These are phyloP conservation scores for Mustela nigripes DNA, from an alignment of 2,113 vertebrate species.

Conservation along the genomic window DNA sequence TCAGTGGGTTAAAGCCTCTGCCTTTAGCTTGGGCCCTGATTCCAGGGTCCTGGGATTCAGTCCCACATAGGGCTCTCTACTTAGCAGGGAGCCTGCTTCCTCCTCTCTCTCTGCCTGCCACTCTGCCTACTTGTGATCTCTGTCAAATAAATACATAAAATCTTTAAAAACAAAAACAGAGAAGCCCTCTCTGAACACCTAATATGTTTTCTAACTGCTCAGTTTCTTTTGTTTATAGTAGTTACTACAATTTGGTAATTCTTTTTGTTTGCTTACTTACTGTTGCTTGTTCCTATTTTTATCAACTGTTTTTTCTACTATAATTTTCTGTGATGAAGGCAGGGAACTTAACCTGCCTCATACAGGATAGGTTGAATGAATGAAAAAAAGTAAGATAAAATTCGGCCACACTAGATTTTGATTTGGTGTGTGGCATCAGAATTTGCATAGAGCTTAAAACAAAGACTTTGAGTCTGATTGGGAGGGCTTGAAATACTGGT, in stretches of 20 bases:
- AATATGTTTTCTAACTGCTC: background rate
- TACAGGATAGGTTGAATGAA: background rate
- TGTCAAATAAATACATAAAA: too few species aligned
- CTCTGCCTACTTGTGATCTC: too few species aligned
- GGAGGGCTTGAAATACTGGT: background rate
- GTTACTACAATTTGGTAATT: background rate
- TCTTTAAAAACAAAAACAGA: background rate
- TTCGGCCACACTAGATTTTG: background rate
- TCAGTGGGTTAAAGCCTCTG: too few species aligned
- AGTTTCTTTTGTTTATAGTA: background rate
- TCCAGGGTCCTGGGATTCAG: too few species aligned
- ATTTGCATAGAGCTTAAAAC: background rate
- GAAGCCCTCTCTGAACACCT: background rate
- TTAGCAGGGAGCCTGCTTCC: too few species aligned
- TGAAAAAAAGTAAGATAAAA: background rate
- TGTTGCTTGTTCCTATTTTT: background rate
- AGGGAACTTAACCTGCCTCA: background rate
- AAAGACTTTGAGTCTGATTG: background rate
- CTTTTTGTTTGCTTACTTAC: background rate
- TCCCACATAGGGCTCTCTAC: too few species aligned
- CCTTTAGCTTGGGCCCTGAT: too few species aligned
- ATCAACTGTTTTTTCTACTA: background rate
- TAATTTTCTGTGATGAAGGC: background rate
- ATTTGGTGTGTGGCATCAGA: background rate
- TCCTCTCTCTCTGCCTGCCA: too few species aligned